Conservation (phyloP, 2,113 vertebrate species). For the Phalacrocorax carbo region DNA sequence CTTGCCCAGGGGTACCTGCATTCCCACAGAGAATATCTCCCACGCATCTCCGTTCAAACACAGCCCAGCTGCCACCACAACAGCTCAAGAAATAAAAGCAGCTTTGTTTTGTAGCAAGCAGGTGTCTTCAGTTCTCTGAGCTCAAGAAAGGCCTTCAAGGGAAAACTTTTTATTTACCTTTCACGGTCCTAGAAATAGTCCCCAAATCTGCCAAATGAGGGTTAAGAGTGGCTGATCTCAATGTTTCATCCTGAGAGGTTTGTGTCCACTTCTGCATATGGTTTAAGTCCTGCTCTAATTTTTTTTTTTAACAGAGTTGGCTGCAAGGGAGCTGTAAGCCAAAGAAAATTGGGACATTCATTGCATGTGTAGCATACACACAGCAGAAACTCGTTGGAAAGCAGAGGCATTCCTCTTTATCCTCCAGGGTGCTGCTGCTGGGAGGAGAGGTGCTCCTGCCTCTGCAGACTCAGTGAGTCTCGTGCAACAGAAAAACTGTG, state of each 20-base stretch:
- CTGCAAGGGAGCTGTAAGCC: slow-evolving; percentile 9
- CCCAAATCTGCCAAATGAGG: background rate
- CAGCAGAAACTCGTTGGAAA: background rate
- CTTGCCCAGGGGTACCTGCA: slow-evolving; percentile 1
- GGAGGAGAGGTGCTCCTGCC: background rate
- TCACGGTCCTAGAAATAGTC: background rate
- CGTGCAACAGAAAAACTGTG: background rate
- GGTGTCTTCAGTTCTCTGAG: slow-evolving; percentile 2
- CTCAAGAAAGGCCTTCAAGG: background rate
- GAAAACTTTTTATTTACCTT: slow-evolving; percentile 7
- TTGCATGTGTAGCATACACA: background rate
- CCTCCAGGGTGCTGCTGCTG: background rate
- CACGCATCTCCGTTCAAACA: background rate
- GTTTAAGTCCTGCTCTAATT: background rate
- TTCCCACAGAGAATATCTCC: background rate
- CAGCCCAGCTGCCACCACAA: background rate
- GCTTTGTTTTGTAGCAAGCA: slow-evolving; percentile 19
- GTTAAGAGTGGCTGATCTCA: background rate
- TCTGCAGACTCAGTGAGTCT: background rate
- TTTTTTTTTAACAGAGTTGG: background rate
- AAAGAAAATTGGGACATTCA: slow-evolving; percentile 15
- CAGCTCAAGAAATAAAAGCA: background rate
- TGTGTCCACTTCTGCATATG: background rate
- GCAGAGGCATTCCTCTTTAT: background rate
- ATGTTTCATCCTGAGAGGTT: background rate